phyloP scores from a whole-genome alignment of 2,797 vertebrate species.

The Thalassophryne amazonica region DNA sequence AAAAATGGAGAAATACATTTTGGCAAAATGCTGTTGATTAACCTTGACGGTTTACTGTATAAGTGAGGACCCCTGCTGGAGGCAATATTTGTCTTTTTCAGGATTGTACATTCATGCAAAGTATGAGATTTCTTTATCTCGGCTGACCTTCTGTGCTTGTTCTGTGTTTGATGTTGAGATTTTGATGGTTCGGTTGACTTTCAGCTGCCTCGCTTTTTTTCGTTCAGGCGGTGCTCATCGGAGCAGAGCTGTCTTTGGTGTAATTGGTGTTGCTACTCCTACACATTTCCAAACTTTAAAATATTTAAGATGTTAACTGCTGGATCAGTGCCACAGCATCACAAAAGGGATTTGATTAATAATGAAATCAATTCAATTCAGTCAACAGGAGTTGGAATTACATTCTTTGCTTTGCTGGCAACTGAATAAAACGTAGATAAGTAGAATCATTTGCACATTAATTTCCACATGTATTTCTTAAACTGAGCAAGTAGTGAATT shows the following conservation, averaged over 20 bases:
- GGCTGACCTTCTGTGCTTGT: conserved; percentile 51
- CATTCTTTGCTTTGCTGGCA: too few relatives aligned
- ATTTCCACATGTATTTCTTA: too few relatives aligned
- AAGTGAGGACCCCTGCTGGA: conserved; percentile 71
- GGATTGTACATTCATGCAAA: conserved; percentile 46
- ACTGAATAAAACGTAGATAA: too few relatives aligned
- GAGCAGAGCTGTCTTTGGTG: conserved; percentile 37
- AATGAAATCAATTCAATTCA: too few relatives aligned
- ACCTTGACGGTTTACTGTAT: conserved; percentile 40
- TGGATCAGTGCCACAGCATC: too few relatives aligned
- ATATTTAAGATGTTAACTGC: conserved; percentile 32
- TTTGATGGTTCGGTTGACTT: conserved; percentile 51
- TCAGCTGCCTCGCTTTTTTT: conserved; percentile 41
- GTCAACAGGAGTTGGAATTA: too few relatives aligned
- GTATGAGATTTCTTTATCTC: conserved; percentile 40
- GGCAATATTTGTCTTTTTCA: conserved; percentile 9
- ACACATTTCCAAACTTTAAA: conserved; percentile 36
- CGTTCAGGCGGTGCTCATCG: conserved; percentile 39
- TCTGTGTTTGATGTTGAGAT: conserved; percentile 26
- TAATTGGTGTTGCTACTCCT: conserved; percentile 37
- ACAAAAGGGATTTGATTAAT: too few relatives aligned
- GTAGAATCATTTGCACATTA: too few relatives aligned
- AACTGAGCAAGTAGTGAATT: too few relatives aligned
- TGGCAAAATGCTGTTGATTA: conserved; percentile 27
- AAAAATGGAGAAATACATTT: conserved; percentile 48